Conservation (phyloP, 1,140 invertebrate species). For the Conus ventricosus region DNA sequence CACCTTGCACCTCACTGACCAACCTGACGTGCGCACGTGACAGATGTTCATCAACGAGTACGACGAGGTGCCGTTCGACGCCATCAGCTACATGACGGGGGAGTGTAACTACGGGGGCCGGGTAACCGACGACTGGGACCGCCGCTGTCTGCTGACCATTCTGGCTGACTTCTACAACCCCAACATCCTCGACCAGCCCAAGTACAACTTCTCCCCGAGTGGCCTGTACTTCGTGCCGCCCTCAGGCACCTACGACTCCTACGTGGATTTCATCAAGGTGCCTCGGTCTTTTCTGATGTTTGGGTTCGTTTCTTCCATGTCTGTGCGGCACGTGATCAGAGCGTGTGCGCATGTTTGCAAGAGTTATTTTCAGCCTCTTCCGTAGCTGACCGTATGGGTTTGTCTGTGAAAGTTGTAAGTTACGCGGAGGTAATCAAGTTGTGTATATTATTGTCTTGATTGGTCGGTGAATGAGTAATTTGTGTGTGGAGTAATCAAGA, state of each 20-base stretch:
- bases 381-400: no score
- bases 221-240: constrained; percentile 85
- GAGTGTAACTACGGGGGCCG: constrained; percentile 76
- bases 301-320: no score
- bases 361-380: no score
- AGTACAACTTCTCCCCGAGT: constrained; percentile 79
- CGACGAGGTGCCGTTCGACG: constrained; percentile 74
- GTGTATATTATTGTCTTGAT: no score
- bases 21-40: no score
- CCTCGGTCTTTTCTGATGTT: not conserved
- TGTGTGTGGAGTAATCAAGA: no score
- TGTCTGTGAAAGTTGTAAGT: no score
- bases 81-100: constrained; percentile 74
- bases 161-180: constrained; percentile 78
- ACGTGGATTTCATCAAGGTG: constrained; percentile 84
- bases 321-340: no score
- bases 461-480: no score
- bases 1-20: no score
- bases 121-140: constrained; percentile 76
- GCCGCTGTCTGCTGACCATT: constrained; percentile 71
- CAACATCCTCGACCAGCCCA: constrained; percentile 77
- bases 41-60: constrained; percentile 75
- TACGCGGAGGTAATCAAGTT: no score
- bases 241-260: constrained; percentile 82
- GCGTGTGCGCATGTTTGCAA: no score